Evolutionary conservation across 2,113 vertebrate genomes (phyloP).

Genomic region (Panurus biarmicus): DNA sequence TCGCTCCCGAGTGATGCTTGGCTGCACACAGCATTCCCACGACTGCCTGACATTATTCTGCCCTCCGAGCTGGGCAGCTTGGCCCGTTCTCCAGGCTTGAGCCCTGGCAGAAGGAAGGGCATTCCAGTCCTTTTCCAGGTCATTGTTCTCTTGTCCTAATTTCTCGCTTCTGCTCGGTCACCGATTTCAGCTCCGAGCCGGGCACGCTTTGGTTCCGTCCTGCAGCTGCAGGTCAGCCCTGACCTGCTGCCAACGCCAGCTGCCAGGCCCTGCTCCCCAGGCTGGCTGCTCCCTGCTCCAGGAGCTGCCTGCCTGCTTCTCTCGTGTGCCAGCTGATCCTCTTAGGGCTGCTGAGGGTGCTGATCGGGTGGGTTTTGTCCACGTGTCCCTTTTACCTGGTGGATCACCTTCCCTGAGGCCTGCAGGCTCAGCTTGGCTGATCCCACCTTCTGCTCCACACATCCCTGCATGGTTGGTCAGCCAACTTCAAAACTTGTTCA

Average conservation of each 20-base stretch:
- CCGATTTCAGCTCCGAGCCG: fast-evolving
- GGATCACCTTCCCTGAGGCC: neutral
- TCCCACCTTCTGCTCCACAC: fast-evolving
- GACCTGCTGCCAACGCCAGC: neutral
- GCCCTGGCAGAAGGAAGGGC: neutral
- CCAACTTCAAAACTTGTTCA: neutral
- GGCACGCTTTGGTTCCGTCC: neutral
- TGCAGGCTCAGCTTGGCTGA: neutral
- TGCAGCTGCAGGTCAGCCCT: neutral
- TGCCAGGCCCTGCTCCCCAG: fast-evolving
- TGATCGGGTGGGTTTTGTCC: neutral
- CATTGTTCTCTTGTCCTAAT: neutral
- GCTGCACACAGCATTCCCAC: neutral
- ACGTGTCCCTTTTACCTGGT: fast-evolving
- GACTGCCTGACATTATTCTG: neutral
- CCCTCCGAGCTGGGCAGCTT: neutral
- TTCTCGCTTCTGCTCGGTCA: neutral
- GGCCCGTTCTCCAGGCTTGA: neutral
- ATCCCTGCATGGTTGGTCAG: neutral
- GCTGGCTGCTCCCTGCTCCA: neutral
- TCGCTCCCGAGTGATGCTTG: fast-evolving
- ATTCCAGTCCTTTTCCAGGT: neutral
- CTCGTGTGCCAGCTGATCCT: fast-evolving
- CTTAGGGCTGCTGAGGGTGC: neutral
- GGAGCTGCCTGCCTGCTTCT: neutral